phyloP scores from a whole-genome alignment of 2,113 vertebrate species.

The Etheostoma cragini region DNA sequence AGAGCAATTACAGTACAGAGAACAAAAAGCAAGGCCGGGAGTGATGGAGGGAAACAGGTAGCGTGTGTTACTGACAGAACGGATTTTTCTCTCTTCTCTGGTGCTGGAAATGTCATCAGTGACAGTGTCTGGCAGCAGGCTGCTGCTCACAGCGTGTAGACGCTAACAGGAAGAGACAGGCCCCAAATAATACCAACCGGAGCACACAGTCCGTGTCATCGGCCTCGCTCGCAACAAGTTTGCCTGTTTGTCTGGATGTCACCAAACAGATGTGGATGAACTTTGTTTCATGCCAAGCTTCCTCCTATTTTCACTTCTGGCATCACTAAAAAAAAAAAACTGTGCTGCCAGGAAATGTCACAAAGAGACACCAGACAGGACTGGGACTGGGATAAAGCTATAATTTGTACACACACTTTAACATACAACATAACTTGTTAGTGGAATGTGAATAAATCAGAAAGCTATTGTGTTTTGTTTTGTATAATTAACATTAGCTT shows the following conservation, averaged over 20 bases:
- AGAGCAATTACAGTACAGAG: background rate
- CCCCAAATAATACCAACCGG: constrained; percentile 33
- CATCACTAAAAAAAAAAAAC: too few relatives aligned
- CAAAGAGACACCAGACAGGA: too few relatives aligned
- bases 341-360: too few relatives aligned
- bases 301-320: background rate
- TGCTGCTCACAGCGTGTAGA: constrained; percentile 1
- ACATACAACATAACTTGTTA: too few relatives aligned
- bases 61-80: constrained; percentile 23
- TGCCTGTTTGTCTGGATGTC: background rate
- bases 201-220: background rate
- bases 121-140: background rate
- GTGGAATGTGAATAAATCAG: too few relatives aligned
- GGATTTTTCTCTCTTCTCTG: constrained; percentile 19
- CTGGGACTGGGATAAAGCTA: too few relatives aligned
- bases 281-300: background rate
- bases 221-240: background rate
- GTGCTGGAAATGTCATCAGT: constrained; percentile 34
- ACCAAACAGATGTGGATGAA: background rate
- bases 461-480: too few relatives aligned
- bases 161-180: constrained; percentile 42
- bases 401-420: too few relatives aligned
- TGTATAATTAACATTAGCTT: too few relatives aligned
- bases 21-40: background rate
- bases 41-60: constrained; percentile 3